Conservation (phyloP, 30 jellyfish, hydroid and myxozoan species). For the Nemopilema nomurai region DNA sequence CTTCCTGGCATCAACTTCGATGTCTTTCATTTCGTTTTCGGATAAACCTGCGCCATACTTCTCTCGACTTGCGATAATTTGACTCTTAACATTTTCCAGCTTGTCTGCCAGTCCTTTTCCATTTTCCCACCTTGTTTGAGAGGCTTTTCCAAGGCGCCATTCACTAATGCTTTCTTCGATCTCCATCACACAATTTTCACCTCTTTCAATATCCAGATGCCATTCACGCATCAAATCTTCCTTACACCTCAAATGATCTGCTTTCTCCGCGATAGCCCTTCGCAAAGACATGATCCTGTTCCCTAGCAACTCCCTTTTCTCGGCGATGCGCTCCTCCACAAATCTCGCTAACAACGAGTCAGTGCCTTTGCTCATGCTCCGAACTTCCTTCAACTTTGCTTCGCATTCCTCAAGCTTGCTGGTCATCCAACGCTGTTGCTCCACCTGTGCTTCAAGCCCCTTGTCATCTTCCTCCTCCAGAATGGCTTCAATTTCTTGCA, state of each 20-base stretch:
- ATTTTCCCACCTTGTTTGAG: neutral
- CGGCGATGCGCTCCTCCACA: neutral
- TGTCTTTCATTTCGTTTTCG: neutral
- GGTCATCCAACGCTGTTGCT: neutral
- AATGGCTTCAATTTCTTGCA: slow-evolving; percentile 6
- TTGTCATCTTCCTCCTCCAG: neutral
- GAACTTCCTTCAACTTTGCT: neutral
- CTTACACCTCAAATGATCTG: neutral
- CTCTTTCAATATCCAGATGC: neutral
- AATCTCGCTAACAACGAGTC: neutral
- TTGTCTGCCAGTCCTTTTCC: neutral
- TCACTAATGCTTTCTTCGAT: neutral
- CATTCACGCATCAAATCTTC: neutral
- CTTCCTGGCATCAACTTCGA: neutral
- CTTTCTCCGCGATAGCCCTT: neutral
- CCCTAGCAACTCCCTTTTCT: neutral
- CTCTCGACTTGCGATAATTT: neutral
- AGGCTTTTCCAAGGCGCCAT: neutral
- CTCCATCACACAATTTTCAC: neutral
- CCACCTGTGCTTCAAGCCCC: neutral
- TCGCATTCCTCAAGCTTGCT: slow-evolving; percentile 8
- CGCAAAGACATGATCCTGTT: neutral
- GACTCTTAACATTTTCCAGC: neutral
- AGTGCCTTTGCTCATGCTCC: neutral
- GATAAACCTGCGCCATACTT: neutral